Conservation (phyloP, 2,113 vertebrate species). For the Lepus timidus region DNA sequence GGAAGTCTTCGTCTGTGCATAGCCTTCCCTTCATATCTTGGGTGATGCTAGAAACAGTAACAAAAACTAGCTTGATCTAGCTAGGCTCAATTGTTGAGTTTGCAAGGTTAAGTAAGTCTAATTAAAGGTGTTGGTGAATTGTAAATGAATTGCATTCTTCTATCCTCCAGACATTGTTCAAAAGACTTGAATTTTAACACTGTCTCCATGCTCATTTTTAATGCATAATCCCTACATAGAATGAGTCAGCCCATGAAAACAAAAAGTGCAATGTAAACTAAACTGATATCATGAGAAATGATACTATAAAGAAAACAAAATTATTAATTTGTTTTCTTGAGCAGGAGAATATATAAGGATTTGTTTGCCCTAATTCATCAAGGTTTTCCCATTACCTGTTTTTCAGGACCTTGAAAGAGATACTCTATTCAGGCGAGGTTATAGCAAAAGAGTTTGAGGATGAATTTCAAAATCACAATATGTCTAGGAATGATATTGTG, state of each 20-base stretch:
- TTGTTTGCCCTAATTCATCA: not conserved
- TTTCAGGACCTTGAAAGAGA: not conserved
- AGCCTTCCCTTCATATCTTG: conserved; percentile 55
- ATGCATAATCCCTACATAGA: conserved; percentile 21
- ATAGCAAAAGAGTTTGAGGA: not conserved
- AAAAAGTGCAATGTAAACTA: not conserved
- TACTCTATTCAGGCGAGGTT: not conserved
- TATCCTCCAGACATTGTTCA: conserved; percentile 71
- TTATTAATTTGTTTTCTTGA: conserved; percentile 56
- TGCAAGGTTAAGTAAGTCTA: conserved; percentile 74
- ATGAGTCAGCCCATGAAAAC: not conserved
- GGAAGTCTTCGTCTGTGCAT: conserved; percentile 41
- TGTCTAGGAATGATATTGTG: no score
- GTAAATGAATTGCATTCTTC: conserved; percentile 57
- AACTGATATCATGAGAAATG: conserved; percentile 25
- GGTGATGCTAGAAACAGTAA: conserved; percentile 60
- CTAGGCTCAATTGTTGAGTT: conserved; percentile 74
- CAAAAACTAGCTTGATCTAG: conserved; percentile 68
- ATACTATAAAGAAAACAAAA: not conserved
- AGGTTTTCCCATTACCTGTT: not conserved
- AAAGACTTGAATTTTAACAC: conserved; percentile 68
- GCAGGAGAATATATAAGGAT: not conserved
- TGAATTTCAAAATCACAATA: not conserved
- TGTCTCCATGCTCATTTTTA: conserved; percentile 66
- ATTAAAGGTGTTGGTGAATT: conserved; percentile 77